These are phyloP conservation scores for Fukomys damarensis DNA, from an alignment of 2,113 vertebrate genomes.

Conservation along the genomic window DNA sequence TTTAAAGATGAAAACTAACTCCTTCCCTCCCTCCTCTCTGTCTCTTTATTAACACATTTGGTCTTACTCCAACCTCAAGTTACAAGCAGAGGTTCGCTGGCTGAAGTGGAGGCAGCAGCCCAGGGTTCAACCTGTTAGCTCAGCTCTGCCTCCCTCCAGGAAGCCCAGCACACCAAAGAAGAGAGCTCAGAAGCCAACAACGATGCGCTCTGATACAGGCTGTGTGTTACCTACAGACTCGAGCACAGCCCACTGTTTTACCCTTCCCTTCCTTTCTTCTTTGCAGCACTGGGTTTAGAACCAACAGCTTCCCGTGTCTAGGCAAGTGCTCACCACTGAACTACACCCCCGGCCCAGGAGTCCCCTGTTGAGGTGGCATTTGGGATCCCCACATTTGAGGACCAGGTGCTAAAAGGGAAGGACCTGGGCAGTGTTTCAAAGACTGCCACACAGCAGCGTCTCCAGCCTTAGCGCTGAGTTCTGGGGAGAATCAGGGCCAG, in stretches of 20 bases:
- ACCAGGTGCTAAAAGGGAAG: not conserved
- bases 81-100: conserved; percentile 34
- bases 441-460: not conserved
- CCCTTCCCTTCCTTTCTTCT: not conserved
- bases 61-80: not conserved
- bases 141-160: not conserved
- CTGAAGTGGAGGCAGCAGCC: not conserved
- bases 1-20: not conserved
- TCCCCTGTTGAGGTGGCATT: not conserved
- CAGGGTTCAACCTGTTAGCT: not conserved
- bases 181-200: not conserved
- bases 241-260: not conserved
- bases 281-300: not conserved
- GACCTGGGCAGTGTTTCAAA: not conserved
- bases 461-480: not conserved
- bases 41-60: not conserved
- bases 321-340: not conserved
- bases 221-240: rapidly evolving
- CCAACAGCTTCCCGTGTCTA: not conserved
- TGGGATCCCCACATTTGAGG: not conserved
- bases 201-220: not conserved
- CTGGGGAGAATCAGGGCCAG: not conserved
- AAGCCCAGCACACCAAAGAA: not conserved
- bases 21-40: not conserved
- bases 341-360: not conserved